Percentiles rank a stretch among this genome's conserved stretches.
Evolutionary conservation across 2,797 vertebrate genomes (phyloP).

Genomic region (Darevskia mixta): DNA sequence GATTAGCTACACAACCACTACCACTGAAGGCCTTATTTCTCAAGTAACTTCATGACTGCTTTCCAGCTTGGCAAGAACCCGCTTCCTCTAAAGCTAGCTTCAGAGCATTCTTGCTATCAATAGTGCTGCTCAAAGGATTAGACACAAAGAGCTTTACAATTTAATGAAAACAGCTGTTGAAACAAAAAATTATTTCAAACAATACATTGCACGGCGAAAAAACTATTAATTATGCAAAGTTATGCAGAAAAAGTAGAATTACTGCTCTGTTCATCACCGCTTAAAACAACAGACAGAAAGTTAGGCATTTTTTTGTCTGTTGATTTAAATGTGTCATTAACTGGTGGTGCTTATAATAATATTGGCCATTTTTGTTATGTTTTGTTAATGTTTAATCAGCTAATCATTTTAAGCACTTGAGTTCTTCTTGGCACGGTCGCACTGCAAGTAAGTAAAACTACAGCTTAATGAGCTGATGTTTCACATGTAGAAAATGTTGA

Average conservation of each 20-base stretch:
- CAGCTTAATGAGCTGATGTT: slow-evolving; percentile 62
- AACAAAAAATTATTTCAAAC: slow-evolving; percentile 82
- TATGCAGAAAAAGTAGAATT: slow-evolving; percentile 78
- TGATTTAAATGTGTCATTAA: slow-evolving; percentile 73
- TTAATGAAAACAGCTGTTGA: slow-evolving; percentile 86
- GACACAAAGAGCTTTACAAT: slow-evolving; percentile 81
- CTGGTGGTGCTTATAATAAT: slow-evolving; percentile 65
- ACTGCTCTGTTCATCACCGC: slow-evolving; percentile 73
- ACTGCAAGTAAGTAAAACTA: slow-evolving; percentile 58
- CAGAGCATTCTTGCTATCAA: slow-evolving; percentile 80
- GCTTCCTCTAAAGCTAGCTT: slow-evolving; percentile 77
- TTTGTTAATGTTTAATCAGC: slow-evolving; percentile 62
- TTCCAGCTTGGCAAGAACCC: slow-evolving; percentile 79
- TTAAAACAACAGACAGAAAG: slow-evolving; percentile 64
- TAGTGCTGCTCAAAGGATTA: slow-evolving; percentile 82
- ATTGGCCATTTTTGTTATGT: slow-evolving; percentile 43
- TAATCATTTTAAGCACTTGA: slow-evolving; percentile 58
- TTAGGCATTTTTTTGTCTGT: slow-evolving; percentile 61
- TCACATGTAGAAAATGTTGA: slow-evolving; percentile 17
- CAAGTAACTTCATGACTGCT: slow-evolving; percentile 79
- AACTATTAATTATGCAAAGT: slow-evolving; percentile 84
- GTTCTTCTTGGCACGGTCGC: slow-evolving; percentile 46
- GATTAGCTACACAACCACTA: slow-evolving; percentile 83
- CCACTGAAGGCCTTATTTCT: slow-evolving; percentile 81
- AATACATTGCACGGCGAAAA: slow-evolving; percentile 76